A percentile compares a stretch with the other conserved stretches of the same genome.
phyloP scores from a whole-genome alignment of 1,140 invertebrate species.

The Plutomurus gul region DNA sequence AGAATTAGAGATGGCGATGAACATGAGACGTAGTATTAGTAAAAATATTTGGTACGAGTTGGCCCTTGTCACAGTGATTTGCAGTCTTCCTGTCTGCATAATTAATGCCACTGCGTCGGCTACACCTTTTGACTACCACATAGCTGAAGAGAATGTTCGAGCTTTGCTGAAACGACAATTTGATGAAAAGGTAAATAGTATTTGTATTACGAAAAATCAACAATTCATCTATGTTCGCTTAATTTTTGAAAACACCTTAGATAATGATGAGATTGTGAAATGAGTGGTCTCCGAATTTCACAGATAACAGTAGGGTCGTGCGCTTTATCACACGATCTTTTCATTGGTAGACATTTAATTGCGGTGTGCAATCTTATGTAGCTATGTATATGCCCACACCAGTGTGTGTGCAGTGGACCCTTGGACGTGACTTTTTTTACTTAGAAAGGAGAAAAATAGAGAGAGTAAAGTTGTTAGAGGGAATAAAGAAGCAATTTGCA shows the following conservation, averaged over 20 bases:
- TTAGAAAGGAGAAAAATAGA: background rate
- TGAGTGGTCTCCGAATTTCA: background rate
- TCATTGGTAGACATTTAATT: too few relatives aligned
- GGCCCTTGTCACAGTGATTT: background rate
- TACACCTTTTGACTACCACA: slow-evolving; percentile 34
- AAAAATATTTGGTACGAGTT: background rate
- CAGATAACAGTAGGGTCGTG: background rate
- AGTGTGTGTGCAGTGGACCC: too few relatives aligned
- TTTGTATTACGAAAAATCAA: too few relatives aligned
- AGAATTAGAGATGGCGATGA: too few relatives aligned
- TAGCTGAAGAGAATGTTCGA: slow-evolving; percentile 50
- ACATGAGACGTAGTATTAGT: too few relatives aligned
- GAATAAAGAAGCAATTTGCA: too few relatives aligned
- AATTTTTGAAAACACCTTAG: too few relatives aligned
- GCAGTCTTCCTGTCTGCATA: background rate
- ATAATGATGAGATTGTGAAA: too few relatives aligned
- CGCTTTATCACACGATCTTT: background rate
- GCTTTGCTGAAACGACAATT: slow-evolving; percentile 51
- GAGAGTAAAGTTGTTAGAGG: background rate
- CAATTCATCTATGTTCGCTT: too few relatives aligned
- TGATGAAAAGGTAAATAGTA: slow-evolving; percentile 52
- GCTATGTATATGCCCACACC: too few relatives aligned
- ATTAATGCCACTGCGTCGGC: background rate
- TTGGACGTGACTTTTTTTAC: too few relatives aligned
- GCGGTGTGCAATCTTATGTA: too few relatives aligned